A percentile compares a stretch with the other conserved stretches of the same genome.
phyloP scores from a whole-genome alignment of 30 jellyfish, hydroid and myxozoan genomes.

The Catostylus mosaicus region DNA sequence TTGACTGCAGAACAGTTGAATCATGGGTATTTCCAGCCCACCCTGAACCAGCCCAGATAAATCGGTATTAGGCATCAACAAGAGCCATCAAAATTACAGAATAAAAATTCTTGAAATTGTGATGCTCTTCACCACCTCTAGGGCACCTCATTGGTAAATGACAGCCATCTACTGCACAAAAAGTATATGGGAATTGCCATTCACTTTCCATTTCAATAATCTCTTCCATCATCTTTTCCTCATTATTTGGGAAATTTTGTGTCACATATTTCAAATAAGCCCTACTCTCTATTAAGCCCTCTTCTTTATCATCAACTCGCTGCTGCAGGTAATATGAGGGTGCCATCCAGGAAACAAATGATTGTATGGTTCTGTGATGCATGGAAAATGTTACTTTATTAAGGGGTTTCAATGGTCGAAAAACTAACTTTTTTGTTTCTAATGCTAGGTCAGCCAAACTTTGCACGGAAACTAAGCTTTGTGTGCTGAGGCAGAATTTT shows the following conservation, averaged over 20 bases:
- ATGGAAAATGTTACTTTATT: no score
- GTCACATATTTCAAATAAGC: no score
- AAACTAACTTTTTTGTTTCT: no score
- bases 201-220: constrained; percentile 42
- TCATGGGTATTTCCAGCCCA: constrained; percentile 70
- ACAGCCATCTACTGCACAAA: constrained; percentile 58
- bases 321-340: no score
- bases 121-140: constrained; percentile 53
- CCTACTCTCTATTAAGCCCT: no score
- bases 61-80: constrained; percentile 67
- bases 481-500: no score
- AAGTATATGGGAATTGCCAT: constrained; percentile 59
- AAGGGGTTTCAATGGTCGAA: no score
- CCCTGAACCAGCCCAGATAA: constrained; percentile 71
- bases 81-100: constrained; percentile 44
- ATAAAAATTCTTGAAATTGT: constrained; percentile 45
- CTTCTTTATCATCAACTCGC: no score
- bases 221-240: constrained; percentile 31
- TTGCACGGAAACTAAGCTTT: no score
- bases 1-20: constrained; percentile 45
- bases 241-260: constrained; percentile 17
- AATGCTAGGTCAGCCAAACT: no score
- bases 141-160: constrained; percentile 54
- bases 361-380: no score
- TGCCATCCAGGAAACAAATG: no score